A percentile compares a stretch with the other conserved stretches of the same genome.
These are phyloP conservation scores for Atractosteus spatula DNA, from an alignment of 2,113 vertebrate species.

Conservation along the genomic window DNA sequence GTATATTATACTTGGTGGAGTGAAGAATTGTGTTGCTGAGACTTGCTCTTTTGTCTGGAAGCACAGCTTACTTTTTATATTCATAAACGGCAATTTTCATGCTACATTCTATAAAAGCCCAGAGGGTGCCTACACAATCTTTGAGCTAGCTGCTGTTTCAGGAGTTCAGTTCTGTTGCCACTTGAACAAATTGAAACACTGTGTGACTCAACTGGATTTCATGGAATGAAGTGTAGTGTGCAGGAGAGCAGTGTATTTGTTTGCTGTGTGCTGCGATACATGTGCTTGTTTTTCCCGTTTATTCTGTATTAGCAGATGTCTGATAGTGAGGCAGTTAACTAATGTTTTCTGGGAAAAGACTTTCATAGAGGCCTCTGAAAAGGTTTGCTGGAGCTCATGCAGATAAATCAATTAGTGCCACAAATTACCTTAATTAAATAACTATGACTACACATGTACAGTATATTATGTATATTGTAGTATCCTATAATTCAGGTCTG, in stretches of 20 bases:
- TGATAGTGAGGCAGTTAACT: too few species aligned
- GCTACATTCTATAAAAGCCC: not conserved
- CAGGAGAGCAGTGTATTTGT: not conserved
- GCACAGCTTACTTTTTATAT: not conserved
- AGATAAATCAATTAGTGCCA: too few species aligned
- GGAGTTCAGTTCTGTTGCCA: slow-evolving; percentile 51
- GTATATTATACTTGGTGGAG: not conserved
- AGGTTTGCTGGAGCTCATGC: too few species aligned
- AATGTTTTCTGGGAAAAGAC: too few species aligned
- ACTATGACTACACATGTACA: too few species aligned
- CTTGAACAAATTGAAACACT: slow-evolving; percentile 64
- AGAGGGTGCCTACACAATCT: not conserved
- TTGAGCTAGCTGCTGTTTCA: not conserved
- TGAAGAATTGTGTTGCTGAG: not conserved
- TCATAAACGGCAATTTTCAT: slow-evolving; percentile 4
- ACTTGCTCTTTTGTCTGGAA: not conserved
- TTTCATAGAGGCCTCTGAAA: too few species aligned
- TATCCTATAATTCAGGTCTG: too few species aligned
- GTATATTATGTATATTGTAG: too few species aligned
- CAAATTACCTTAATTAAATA: too few species aligned
- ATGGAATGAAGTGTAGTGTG: slow-evolving; percentile 4
- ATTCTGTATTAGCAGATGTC: too few species aligned
- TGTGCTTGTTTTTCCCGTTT: too few species aligned
- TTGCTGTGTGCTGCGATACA: too few species aligned
- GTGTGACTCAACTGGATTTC: slow-evolving; percentile 11